Percentiles rank a stretch among this genome's conserved stretches.
Conservation (phyloP, 2,797 vertebrate species). For the Glossophaga mutica region DNA sequence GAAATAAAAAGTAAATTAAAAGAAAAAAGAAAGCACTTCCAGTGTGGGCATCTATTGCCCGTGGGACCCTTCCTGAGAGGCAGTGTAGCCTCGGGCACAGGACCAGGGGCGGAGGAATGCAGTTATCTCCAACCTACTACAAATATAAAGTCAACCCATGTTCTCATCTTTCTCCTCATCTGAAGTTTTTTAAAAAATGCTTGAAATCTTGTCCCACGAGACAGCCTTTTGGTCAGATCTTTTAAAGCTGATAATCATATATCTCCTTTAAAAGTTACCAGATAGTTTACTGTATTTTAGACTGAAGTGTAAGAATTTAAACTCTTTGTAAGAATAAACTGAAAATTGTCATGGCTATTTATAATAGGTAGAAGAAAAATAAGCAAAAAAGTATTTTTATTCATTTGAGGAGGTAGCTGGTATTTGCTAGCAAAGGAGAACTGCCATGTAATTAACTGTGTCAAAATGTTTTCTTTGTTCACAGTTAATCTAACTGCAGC, state of each 20-base stretch:
- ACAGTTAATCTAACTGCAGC: slow-evolving; percentile 74
- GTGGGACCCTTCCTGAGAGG: not conserved
- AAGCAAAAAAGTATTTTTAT: slow-evolving; percentile 54
- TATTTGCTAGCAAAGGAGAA: slow-evolving; percentile 65
- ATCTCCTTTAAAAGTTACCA: not conserved
- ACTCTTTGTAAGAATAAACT: not conserved
- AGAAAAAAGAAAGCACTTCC: not conserved
- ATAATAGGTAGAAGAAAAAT: slow-evolving; percentile 18
- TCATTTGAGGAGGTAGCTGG: slow-evolving; percentile 66
- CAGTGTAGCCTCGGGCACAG: not conserved
- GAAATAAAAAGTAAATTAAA: not conserved
- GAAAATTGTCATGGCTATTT: not conserved
- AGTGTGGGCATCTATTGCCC: not conserved
- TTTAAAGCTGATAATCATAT: not conserved
- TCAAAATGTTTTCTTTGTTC: slow-evolving; percentile 78
- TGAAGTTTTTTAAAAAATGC: not conserved
- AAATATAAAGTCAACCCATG: not conserved
- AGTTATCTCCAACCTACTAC: not conserved
- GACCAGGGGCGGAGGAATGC: not conserved
- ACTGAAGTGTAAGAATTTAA: not conserved
- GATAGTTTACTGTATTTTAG: not conserved
- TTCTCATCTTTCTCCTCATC: not conserved
- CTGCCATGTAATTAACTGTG: slow-evolving; percentile 72
- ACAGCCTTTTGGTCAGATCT: not conserved
- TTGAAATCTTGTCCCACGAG: not conserved